phyloP scores from a whole-genome alignment of 2,888 invertebrate genomes.

The Dinocampus coccinellae region DNA sequence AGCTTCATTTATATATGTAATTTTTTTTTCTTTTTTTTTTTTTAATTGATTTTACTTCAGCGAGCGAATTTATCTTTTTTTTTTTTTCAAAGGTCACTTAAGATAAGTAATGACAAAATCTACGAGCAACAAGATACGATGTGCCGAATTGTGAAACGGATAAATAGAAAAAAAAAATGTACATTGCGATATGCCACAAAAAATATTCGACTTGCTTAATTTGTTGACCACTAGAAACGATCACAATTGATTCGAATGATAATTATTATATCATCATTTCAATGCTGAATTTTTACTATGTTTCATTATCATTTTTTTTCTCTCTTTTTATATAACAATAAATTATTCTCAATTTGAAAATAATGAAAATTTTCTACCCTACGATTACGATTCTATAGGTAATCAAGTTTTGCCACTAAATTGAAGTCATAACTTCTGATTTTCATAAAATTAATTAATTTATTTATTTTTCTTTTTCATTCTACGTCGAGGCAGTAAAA shows the following conservation, averaged over 20 bases:
- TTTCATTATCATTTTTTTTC: too few species aligned
- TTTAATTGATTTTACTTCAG: neutral
- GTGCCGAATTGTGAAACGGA: neutral
- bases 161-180: neutral
- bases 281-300: too few species aligned
- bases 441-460: neutral
- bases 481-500: conserved; percentile 32
- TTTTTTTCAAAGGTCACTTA: neutral
- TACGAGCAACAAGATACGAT: neutral
- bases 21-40: conserved; percentile 28
- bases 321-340: neutral
- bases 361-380: neutral
- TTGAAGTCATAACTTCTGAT: neutral
- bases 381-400: neutral
- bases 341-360: neutral
- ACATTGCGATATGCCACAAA: too few species aligned
- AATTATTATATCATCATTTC: too few species aligned
- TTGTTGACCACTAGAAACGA: neutral
- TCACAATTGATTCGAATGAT: too few species aligned
- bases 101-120: neutral
- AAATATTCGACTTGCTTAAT: neutral
- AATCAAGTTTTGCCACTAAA: neutral
- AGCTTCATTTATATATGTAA: conserved; percentile 5
- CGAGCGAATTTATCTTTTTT: neutral
- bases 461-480: neutral